phyloP scores from a whole-genome alignment of 2,888 invertebrate species.

The Zygaena filipendulae region DNA sequence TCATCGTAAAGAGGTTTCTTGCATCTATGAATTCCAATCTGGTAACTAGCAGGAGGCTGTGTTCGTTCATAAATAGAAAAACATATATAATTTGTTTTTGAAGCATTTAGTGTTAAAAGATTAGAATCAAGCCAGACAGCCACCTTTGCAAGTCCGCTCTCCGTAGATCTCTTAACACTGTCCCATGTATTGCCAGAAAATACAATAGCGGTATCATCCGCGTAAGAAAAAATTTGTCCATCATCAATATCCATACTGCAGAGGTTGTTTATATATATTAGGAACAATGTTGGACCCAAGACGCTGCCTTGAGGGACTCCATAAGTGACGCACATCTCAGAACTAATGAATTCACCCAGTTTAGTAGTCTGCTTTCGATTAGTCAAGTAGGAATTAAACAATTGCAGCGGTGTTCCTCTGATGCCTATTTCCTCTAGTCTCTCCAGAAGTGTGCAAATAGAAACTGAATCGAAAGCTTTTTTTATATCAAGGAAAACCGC shows the following conservation, averaged over 20 bases:
- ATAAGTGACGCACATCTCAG: background rate
- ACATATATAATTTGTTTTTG: slow-evolving; percentile 3
- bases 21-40: slow-evolving; percentile 1
- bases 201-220: slow-evolving; percentile 8
- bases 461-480: slow-evolving; percentile 9
- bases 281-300: slow-evolving; percentile 8
- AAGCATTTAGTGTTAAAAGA: slow-evolving; percentile 2
- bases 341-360: slow-evolving; percentile 3
- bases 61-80: background rate
- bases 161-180: background rate
- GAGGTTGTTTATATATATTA: slow-evolving; percentile 9
- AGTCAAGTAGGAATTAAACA: slow-evolving; percentile 3
- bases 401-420: slow-evolving; percentile 3
- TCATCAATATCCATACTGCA: background rate
- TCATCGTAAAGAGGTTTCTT: background rate
- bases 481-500: too few species aligned
- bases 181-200: slow-evolving; percentile 14
- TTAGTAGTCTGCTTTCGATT: slow-evolving; percentile 1
- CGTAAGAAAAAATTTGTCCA: slow-evolving; percentile 6
- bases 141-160: slow-evolving; percentile 1
- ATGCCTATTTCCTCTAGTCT: slow-evolving; percentile 6
- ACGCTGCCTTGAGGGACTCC: slow-evolving; percentile 9
- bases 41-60: background rate
- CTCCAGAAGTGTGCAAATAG: slow-evolving; percentile 3
- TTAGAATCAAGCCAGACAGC: slow-evolving; percentile 1